Evolutionary conservation across 2,888 invertebrate genomes (phyloP).

Genomic region (Parnassius orleans): DNA sequence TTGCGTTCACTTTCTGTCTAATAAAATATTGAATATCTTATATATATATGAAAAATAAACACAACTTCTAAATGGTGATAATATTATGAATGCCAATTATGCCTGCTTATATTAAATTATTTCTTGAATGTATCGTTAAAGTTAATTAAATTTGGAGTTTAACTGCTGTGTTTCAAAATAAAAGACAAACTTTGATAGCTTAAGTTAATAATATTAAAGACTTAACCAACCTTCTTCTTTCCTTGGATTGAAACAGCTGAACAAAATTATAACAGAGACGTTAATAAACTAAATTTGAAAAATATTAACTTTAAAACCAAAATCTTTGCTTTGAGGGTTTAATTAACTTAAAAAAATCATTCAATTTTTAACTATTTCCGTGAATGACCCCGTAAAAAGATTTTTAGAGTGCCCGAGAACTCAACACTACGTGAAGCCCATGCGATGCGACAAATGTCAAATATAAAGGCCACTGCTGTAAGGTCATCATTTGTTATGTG

Average conservation of each 20-base stretch:
- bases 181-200: not conserved
- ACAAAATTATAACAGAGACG: not conserved
- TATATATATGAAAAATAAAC: too few species aligned
- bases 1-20: too few species aligned
- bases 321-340: not conserved
- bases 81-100: too few species aligned
- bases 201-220: not conserved
- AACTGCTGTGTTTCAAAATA: not conserved
- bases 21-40: too few species aligned
- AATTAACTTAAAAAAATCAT: too few species aligned
- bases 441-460: conserved; percentile 24
- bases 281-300: not conserved
- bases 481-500: conserved; percentile 23
- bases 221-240: not conserved
- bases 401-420: too few species aligned
- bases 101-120: too few species aligned
- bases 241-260: not conserved
- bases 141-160: not conserved
- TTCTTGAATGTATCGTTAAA: not conserved
- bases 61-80: too few species aligned
- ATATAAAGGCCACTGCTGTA: conserved; percentile 23
- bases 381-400: too few species aligned
- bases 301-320: not conserved
- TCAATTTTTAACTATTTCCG: too few species aligned
- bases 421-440: too few species aligned